Conservation (phyloP, 2,113 vertebrate species). For the Bubalus kerabau region DNA sequence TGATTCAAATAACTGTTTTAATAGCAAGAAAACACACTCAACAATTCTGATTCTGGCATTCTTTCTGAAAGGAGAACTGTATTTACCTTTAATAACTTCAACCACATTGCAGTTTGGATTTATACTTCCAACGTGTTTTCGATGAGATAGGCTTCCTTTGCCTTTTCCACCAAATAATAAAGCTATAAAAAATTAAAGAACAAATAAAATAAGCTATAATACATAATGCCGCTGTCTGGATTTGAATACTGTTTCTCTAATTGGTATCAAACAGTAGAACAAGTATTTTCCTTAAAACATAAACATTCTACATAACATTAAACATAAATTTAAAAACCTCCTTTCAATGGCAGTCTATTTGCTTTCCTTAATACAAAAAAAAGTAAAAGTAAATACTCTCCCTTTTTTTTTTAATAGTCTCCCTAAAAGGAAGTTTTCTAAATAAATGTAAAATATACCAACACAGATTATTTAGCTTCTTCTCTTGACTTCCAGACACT, state of each 20-base stretch:
- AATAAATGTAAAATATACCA: slow-evolving; percentile 23
- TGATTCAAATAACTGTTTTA: not conserved
- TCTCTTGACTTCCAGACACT: slow-evolving; percentile 69
- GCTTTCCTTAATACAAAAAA: not conserved
- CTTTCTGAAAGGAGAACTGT: slow-evolving; percentile 38
- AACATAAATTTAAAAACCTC: not conserved
- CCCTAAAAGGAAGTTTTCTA: slow-evolving; percentile 21
- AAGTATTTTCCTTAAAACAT: not conserved
- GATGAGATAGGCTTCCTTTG: slow-evolving; percentile 91
- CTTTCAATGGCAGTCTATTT: not conserved
- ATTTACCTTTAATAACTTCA: slow-evolving; percentile 93
- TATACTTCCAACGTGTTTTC: slow-evolving; percentile 98
- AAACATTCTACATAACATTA: not conserved
- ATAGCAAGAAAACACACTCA: not conserved
- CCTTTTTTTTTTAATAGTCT: not conserved
- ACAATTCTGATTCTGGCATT: not conserved
- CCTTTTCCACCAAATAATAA: slow-evolving; percentile 94
- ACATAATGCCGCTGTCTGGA: not conserved
- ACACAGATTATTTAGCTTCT: not conserved
- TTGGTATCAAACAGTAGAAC: slow-evolving; percentile 2
- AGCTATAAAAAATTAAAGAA: slow-evolving; percentile 79
- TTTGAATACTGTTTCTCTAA: slow-evolving; percentile 28
- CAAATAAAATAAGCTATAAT: slow-evolving; percentile 46
- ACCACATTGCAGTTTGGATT: slow-evolving; percentile 92
- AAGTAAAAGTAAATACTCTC: not conserved